Conservation (phyloP, 2,113 vertebrate species). For the Sander lucioperca region DNA sequence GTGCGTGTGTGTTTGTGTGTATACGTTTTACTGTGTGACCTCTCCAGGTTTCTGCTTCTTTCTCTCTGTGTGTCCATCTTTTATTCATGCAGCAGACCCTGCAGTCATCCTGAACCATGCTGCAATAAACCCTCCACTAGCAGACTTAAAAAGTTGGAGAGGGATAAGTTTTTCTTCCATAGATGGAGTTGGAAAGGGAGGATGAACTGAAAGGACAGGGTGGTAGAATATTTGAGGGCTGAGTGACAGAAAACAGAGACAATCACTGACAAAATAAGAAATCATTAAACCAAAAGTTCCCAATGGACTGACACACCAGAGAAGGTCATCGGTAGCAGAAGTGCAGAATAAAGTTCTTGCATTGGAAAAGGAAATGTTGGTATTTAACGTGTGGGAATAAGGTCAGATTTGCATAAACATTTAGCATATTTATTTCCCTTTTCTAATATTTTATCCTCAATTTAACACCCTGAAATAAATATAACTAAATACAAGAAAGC, state of each 20-base stretch:
- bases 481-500: neutral
- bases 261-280: neutral
- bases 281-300: too few relatives aligned
- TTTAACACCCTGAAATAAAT: too few relatives aligned
- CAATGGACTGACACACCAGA: too few relatives aligned
- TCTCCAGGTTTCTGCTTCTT: neutral
- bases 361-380: too few relatives aligned
- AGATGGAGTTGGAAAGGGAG: neutral
- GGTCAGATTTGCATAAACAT: too few relatives aligned
- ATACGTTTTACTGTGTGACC: neutral
- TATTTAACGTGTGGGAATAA: too few relatives aligned
- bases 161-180: neutral
- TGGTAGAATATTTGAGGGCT: neutral
- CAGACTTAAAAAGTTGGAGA: neutral
- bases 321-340: too few relatives aligned
- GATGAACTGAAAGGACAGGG: neutral
- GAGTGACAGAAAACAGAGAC: slow-evolving; percentile 1
- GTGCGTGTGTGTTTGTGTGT: neutral
- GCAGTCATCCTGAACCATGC: neutral
- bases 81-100: slow-evolving; percentile 48
- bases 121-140: slow-evolving; percentile 16
- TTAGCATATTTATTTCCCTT: neutral
- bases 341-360: too few relatives aligned
- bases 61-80: slow-evolving; percentile 25
- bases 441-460: neutral